These are phyloP conservation scores for Agrotis exclamationis DNA, from an alignment of 2,888 invertebrate species.

Conservation along the genomic window DNA sequence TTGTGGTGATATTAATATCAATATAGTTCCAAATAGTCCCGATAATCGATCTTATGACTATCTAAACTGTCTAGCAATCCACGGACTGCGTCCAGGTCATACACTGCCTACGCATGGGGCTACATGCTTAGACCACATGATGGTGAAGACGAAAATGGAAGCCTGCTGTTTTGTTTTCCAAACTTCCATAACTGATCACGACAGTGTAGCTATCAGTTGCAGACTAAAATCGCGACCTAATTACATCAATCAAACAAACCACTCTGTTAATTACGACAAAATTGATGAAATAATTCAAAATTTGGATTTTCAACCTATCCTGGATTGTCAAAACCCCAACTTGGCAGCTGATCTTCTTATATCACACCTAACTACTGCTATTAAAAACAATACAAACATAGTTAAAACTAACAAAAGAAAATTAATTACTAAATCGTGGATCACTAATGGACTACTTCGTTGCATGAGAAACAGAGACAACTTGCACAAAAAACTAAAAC, in stretches of 20 bases:
- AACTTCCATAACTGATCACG: too few relatives aligned
- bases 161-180: too few relatives aligned
- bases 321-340: too few relatives aligned
- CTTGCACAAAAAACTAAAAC: conserved; percentile 16
- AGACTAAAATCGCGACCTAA: too few relatives aligned
- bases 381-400: background rate
- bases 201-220: too few relatives aligned
- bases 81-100: background rate
- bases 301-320: background rate
- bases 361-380: background rate
- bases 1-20: conserved; percentile 18
- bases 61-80: background rate
- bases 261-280: too few relatives aligned
- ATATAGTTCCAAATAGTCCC: conserved; percentile 9
- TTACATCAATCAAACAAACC: too few relatives aligned
- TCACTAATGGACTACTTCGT: background rate
- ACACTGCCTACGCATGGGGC: background rate
- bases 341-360: background rate
- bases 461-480: conserved; percentile 11
- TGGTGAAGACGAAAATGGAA: too few relatives aligned
- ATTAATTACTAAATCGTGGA: background rate
- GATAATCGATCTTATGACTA: conserved; percentile 4
- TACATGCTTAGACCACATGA: too few relatives aligned
- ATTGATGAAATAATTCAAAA: too few relatives aligned
- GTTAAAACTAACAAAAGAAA: background rate